Evolutionary conservation across 2,888 invertebrate species (phyloP), one percentile per base, ranked within the genome.

Genomic region (Busseola fusca): DNA sequence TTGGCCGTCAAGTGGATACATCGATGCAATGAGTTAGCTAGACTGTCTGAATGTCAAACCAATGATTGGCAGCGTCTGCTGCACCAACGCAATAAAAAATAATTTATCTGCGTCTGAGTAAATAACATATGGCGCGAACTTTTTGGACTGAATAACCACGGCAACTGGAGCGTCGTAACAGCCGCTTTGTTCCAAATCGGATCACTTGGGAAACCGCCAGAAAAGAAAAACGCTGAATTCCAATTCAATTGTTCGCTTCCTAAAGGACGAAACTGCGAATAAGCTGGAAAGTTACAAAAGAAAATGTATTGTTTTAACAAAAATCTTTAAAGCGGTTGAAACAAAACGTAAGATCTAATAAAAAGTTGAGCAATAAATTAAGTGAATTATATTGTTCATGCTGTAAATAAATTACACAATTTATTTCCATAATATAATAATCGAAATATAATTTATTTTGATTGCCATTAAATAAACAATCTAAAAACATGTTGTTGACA

Each of bases 31-130:
- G 93, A 93, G 92, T 93, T 91, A 91, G 94, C 92, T 94, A 94
- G 94, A 92, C 92, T 87, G 93, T 94, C 93, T 95, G 95, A 95
- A 95, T 94, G 95, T 95, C 95, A 95, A 95, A 95, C 94, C 93
- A 95, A 95, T 95, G 93, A 95, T 94, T 93, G 92, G 90, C 91
- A 90, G 85, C 86, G 93, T 91, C 93, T 91, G 92, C 90, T 91
- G 91, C 92, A 91, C 87, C 89, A 88, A 85, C 90, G 92, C 93
- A 94, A 95, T 95, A 95, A 95, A 95, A 93, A 92, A 94, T 94
- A 93, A 94, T 94, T 93, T 93, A 94, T 95, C 93, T 92, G 91
- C 88, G 91, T 94, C 93, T 89, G 93, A 86, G 93, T 93, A 94
- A 94, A 95, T 92, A 94, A 92, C 88, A 90, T 92, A 92, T 91